These are phyloP conservation scores for Oreochromis mossambicus DNA, from an alignment of 2,797 vertebrate genomes.

Conservation along the genomic window DNA sequence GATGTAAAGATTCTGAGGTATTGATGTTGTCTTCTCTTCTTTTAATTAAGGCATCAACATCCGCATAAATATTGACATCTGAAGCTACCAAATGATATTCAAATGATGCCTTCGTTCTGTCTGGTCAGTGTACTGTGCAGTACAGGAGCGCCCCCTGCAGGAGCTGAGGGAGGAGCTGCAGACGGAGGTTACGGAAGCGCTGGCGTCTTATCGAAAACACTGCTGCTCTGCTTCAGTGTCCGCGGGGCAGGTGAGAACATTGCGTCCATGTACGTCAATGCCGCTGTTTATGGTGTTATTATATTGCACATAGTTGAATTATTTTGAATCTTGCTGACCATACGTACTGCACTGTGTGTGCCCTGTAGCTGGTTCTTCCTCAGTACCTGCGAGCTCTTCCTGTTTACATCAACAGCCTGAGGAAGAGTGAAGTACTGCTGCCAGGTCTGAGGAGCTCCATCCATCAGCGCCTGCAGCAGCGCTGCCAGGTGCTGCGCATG, in stretches of 20 bases:
- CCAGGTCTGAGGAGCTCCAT: slow-evolving; percentile 75
- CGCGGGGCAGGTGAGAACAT: slow-evolving; percentile 70
- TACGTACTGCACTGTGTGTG: not conserved
- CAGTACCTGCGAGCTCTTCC: slow-evolving; percentile 75
- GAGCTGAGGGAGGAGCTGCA: slow-evolving; percentile 77
- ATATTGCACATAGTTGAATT: not conserved
- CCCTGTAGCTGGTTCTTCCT: slow-evolving; percentile 74
- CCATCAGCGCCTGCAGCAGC: slow-evolving; percentile 73
- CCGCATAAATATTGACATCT: not conserved
- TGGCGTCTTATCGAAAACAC: slow-evolving; percentile 78
- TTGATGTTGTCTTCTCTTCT: not conserved
- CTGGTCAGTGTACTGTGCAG: slow-evolving; percentile 70
- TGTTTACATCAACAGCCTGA: slow-evolving; percentile 79
- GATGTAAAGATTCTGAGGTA: not conserved
- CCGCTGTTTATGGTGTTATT: not conserved
- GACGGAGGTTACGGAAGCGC: slow-evolving; percentile 63
- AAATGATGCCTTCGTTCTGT: not conserved
- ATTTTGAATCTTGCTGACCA: fast-evolving
- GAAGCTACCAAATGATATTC: not conserved
- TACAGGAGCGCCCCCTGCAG: slow-evolving; percentile 72
- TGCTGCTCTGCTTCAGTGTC: slow-evolving; percentile 72
- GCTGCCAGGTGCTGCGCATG: slow-evolving; percentile 72
- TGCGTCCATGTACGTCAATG: not conserved
- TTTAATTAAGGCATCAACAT: fast-evolving
- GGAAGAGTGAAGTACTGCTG: slow-evolving; percentile 80